Evolutionary conservation across 2,113 vertebrate genomes (phyloP), one percentile per base, ranked within the genome.

Genomic region (Phycodurus eques): DNA sequence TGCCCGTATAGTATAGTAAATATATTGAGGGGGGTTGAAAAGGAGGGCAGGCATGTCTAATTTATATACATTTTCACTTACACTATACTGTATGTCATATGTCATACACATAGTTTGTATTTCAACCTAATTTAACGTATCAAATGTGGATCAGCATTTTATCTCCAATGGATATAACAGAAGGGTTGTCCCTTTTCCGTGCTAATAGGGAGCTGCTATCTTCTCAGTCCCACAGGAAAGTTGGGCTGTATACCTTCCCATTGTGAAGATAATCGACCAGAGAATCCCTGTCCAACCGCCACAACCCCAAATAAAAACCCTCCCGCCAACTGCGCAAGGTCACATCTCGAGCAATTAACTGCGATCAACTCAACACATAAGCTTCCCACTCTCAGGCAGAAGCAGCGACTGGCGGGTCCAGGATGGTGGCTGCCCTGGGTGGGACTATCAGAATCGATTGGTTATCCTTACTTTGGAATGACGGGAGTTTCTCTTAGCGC

Each of bases 311-410:
- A 73, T 79, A 82, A 85, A 85, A 83, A 82, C 67, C 77, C 73
- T 74, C 80, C 72, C 76, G 73, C 80, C 71, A 87, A 80, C 74
- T 79, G 51, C 78, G 63, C 72, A 71, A 79, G 80, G 79, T 85
- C 84, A 79, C 81, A 88, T 87, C 85, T 87, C 76, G 84, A 78
- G 86, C 85, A 88, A 90, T 92, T 90, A 89, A 88, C 75, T 31
- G 72, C 73, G 70, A 71, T 84, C 71, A 85, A 75, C 73, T 71
- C 66, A 75, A 74, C 83, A 68, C 77, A 77, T 75, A 75, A 84
- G 79, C 87, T 70, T 81, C 67, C 81, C 72, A 59, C 82, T 79
- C 71, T 69, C 67, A 66, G 71, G 79, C 68, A 17, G 20, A 39
- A 68, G 44, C 62, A 71, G 71, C 72, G 72, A 54, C 67, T 67